Percentiles rank a stretch among this genome's conserved stretches.
Evolutionary conservation across 2,797 vertebrate genomes (phyloP).

Genomic region (Myotis findleyi): DNA sequence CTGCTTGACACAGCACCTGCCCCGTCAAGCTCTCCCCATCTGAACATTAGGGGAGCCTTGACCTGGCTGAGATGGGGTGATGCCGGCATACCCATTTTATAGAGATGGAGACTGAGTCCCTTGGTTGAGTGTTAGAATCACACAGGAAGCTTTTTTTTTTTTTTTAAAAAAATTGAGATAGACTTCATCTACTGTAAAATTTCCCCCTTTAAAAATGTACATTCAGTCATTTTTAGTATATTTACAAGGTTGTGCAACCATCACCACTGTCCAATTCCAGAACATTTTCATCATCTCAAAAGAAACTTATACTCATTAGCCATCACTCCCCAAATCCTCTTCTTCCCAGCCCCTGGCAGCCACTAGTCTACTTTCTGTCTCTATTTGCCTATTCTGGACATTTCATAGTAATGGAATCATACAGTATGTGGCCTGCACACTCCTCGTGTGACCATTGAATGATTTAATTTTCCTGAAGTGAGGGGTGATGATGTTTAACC

Average conservation of each 20-base stretch:
- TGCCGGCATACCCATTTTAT: background rate
- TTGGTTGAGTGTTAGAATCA: background rate
- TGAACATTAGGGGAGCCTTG: background rate
- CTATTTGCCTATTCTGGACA: background rate
- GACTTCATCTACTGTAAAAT: background rate
- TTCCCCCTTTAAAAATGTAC: background rate
- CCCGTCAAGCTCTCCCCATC: background rate
- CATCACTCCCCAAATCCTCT: too few relatives aligned
- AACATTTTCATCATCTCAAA: background rate
- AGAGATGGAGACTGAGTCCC: background rate
- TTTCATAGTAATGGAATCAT: background rate
- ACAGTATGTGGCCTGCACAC: background rate
- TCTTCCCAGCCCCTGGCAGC: background rate
- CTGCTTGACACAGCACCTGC: background rate
- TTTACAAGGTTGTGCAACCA: background rate
- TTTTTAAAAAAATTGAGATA: background rate
- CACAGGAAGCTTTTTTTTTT: background rate
- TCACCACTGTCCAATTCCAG: background rate
- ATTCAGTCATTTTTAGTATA: background rate
- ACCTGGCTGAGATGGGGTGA: background rate
- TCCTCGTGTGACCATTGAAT: background rate
- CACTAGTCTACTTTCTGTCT: background rate
- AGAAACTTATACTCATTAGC: background rate
- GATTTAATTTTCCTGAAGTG: background rate
- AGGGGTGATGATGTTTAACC: background rate